Evolutionary conservation across 2,888 invertebrate genomes (phyloP), one percentile per base, ranked within the genome.

Genomic region (Drosophila niveifrons): DNA sequence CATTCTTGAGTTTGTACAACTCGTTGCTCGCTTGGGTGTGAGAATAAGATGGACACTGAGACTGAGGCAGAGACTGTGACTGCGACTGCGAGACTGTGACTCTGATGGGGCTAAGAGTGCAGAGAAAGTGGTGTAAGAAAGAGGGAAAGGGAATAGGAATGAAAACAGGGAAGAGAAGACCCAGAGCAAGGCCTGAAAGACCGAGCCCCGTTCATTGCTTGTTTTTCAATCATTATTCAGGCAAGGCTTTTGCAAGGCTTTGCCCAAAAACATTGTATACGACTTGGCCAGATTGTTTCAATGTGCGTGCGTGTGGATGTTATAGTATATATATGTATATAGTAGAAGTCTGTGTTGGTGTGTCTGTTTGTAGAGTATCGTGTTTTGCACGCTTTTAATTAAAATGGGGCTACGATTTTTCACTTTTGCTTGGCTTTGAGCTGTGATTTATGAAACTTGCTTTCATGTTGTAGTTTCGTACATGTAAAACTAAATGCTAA

Each of bases 221-320:
- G 89, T 87, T 85, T 82, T 89, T 89, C 89, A 87, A 85, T 89
- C 88, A 88, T 85, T 85, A 89, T 87, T 88, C 89, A 83, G 87
- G 80, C 78, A 79, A 88, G 87, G 87, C 81, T 84, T 84, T 84
- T 63, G 67, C 70, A 72, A 76, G 86, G 80, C 78, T 88, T 84
- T 82, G 63, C 82, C 78, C 71, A 61, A 74, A 81, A 80, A 80
- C 84, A 82, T 82, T 82, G 73, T 87, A 72, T 78, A 80, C 78
- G 83, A 70, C 73, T 71, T 72, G 57, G 39, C 59, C 68, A 72
- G 69, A 69, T 53, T 75, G 59, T 58, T 41, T 56, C 56, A 36
- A 34, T 48, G 8, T 58, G 15, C 11, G 13, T 9, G 52, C 13
- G 13, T 28, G 13, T 47, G 13, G 23, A 23, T 23, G 23, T 23